Conservation (phyloP, 1,140 invertebrate genomes). For the Drosophila bocqueti region DNA sequence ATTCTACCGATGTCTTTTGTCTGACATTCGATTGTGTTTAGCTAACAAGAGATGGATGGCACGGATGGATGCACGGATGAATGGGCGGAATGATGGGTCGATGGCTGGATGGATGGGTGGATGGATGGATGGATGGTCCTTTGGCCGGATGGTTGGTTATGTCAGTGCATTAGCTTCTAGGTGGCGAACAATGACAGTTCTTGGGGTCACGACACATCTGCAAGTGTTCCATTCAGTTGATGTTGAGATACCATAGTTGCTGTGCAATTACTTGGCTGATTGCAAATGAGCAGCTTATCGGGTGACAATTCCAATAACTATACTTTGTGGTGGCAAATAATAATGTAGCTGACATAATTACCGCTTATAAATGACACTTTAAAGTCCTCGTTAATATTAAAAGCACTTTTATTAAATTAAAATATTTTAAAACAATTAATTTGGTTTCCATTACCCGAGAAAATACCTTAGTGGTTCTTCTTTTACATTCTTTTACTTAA, state of each 20-base stretch:
- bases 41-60: slow-evolving; percentile 49
- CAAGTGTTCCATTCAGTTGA: slow-evolving; percentile 2
- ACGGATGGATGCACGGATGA: slow-evolving; percentile 27
- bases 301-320: slow-evolving; percentile 1
- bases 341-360: neutral
- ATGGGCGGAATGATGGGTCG: slow-evolving; percentile 29
- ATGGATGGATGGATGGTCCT: slow-evolving; percentile 3
- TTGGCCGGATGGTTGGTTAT: slow-evolving; percentile 32
- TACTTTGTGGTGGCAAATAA: neutral
- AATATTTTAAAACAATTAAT: neutral
- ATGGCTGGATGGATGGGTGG: slow-evolving; percentile 9
- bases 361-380: neutral
- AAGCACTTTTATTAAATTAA: neutral
- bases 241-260: neutral
- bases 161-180: slow-evolving; percentile 37
- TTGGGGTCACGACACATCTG: slow-evolving; percentile 37
- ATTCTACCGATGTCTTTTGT: slow-evolving; percentile 41
- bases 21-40: slow-evolving; percentile 55
- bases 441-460: neutral
- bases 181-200: slow-evolving; percentile 24
- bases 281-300: slow-evolving; percentile 2
- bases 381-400: neutral
- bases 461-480: neutral
- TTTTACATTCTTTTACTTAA: neutral
- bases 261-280: slow-evolving; percentile 24